Conservation (phyloP, 2,888 invertebrate genomes). For the Parnassius smintheus region DNA sequence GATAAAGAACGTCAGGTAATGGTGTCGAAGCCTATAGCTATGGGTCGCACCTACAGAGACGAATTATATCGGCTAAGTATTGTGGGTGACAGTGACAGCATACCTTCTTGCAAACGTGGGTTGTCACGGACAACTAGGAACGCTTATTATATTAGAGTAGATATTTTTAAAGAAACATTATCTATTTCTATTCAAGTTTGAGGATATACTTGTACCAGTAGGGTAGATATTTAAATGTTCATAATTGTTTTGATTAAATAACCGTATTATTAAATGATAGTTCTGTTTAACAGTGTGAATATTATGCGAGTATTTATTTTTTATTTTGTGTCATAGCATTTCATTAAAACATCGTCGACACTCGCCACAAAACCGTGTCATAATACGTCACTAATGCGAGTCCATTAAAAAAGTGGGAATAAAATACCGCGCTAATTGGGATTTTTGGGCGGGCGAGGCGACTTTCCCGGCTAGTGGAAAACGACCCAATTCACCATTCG, state of each 20-base stretch:
- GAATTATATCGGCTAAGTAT: conserved; percentile 6
- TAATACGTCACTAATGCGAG: conserved; percentile 42
- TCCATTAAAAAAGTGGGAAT: conserved; percentile 47
- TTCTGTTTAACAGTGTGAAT: neutral
- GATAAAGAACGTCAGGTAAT: conserved; percentile 19
- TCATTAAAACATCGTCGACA: conserved; percentile 18
- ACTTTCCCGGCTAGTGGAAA: conserved; percentile 62
- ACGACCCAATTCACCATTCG: conserved; percentile 44
- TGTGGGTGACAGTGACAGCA: conserved; percentile 8
- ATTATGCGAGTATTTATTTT: conserved; percentile 17
- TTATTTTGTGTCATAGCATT: conserved; percentile 17
- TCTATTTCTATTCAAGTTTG: no score
- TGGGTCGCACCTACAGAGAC: conserved; percentile 20
- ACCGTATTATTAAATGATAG: no score
- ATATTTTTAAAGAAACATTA: no score
- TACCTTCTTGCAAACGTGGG: conserved; percentile 5
- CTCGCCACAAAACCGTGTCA: conserved; percentile 14
- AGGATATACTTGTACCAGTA: no score
- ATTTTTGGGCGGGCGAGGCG: conserved; percentile 52
- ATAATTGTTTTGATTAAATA: no score
- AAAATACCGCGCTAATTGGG: conserved; percentile 40
- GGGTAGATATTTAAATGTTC: no score
- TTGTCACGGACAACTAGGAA: neutral
- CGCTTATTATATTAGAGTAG: no score
- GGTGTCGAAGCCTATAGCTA: conserved; percentile 16